A percentile compares a stretch with the other conserved stretches of the same genome.
phyloP scores from a whole-genome alignment of 2,797 vertebrate genomes.

The Allobates femoralis region DNA sequence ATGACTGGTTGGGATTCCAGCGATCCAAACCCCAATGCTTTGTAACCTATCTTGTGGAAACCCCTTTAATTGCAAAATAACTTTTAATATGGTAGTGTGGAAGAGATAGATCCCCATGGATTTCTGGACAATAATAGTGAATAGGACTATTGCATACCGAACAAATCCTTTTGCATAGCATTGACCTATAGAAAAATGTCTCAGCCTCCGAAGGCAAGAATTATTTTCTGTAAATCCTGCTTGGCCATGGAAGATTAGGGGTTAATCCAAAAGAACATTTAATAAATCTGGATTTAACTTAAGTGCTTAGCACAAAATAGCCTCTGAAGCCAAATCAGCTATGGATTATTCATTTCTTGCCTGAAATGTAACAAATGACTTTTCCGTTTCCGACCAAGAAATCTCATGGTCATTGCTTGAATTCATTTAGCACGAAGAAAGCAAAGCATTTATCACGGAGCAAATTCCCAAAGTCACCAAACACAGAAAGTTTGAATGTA shows the following conservation, averaged over 20 bases:
- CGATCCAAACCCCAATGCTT: no score
- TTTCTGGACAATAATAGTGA: no score
- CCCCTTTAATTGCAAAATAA: no score
- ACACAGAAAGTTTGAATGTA: conserved; percentile 40
- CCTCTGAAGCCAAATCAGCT: conserved; percentile 55
- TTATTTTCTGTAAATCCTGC: neutral
- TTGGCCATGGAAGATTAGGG: neutral
- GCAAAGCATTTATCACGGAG: conserved; percentile 57
- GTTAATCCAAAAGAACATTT: conserved; percentile 52
- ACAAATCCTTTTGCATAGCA: no score
- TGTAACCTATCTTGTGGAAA: no score
- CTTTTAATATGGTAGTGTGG: no score
- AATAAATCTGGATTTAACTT: conserved; percentile 57
- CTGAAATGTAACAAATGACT: conserved; percentile 64
- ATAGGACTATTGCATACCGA: no score
- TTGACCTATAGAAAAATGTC: no score
- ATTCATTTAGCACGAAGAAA: conserved; percentile 61
- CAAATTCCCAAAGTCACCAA: conserved; percentile 63
- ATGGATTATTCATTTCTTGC: conserved; percentile 63
- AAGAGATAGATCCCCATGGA: no score
- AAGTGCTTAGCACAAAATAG: conserved; percentile 54
- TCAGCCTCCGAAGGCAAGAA: neutral
- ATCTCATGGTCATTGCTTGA: conserved; percentile 63
- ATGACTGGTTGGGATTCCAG: no score
- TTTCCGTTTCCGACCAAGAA: conserved; percentile 61